These are phyloP conservation scores for Peromyscus melanophrys DNA, from an alignment of 2,797 vertebrate genomes.

Conservation along the genomic window DNA sequence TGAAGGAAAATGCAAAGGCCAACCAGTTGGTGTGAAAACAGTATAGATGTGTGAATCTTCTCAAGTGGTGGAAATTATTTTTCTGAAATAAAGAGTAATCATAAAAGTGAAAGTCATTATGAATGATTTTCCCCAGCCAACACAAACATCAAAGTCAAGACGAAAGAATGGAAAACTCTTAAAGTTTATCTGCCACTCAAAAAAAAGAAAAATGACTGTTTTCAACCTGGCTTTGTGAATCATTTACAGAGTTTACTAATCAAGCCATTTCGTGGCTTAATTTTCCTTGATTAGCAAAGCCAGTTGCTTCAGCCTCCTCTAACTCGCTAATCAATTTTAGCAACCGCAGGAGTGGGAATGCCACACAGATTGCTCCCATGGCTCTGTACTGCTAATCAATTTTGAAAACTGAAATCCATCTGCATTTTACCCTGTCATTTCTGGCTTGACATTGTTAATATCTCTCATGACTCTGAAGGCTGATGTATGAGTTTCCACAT, in stretches of 20 bases:
- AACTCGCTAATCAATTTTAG: conserved; percentile 87
- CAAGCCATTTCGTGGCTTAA: conserved; percentile 84
- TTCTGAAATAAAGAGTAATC: conserved; percentile 55
- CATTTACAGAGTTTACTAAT: conserved; percentile 78
- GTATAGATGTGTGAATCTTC: neutral
- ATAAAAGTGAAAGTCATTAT: conserved; percentile 3
- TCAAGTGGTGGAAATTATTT: conserved; percentile 15
- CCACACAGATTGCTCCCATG: conserved; percentile 74
- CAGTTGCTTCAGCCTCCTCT: conserved; percentile 79
- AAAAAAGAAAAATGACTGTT: neutral
- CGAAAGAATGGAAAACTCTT: neutral
- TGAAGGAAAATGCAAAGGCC: conserved; percentile 33
- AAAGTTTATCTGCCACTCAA: neutral
- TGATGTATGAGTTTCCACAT: conserved; percentile 64
- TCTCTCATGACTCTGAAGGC: conserved; percentile 78
- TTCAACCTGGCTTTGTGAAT: conserved; percentile 79
- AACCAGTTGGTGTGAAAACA: neutral
- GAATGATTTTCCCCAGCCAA: conserved; percentile 2
- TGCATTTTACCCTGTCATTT: conserved; percentile 80
- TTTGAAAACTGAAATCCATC: conserved; percentile 85
- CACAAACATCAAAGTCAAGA: neutral
- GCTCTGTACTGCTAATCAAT: conserved; percentile 83
- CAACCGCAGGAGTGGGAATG: conserved; percentile 81
- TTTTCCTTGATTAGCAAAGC: conserved; percentile 86
- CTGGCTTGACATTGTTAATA: conserved; percentile 78